Base-by-base conservation (phyloP, 2,797 vertebrate genomes). In the Euthynnus affinis region DNA sequence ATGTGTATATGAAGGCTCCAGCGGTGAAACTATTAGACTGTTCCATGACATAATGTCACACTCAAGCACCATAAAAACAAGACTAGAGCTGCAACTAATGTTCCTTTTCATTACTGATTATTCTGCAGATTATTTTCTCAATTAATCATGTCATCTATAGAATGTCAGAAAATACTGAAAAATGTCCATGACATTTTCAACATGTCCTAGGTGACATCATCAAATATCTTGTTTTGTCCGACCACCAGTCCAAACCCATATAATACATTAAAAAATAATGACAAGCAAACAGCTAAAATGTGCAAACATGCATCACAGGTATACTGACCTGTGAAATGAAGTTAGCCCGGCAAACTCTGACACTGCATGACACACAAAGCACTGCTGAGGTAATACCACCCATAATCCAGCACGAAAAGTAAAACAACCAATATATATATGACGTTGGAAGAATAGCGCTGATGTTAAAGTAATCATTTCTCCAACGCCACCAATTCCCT, bases 391-490 rank as follows among this genome's bases (percentile, higher is more conserved):
- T 51, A 69, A 71, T 40, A 20, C 40, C 49, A 40, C 40, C 40
- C 40, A 42, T 42, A 9, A 42, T 42, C 9, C 40, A 42, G 40
- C 40, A 9, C 48, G 46, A 71, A 32, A 32, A 32, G 29, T 6
- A 32, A 32, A 78, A 73, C 51, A 58, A 68, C 27, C 34, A 22
- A 32, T 80, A 70, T 49, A 27, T 34, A 65, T 69, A 23, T 59
- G 48, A 52, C 64, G 48, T 51, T 78, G 75, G 68, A 46, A 77
- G 79, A 85, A 78, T 15, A 46, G 51, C 22, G 63, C 53, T 59
- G 67, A 69, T 66, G 78, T 75, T 72, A 80, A 80, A 82, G 20
- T 57, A 80, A 91, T 82, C 42, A 25, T 86, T 88, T 64, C 32
- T 82, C 71, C 76, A 74, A 74, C 66, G 75, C 18, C 51, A 64